Percentiles rank a stretch among this genome's conserved stretches.
These are phyloP conservation scores for rat (Rattus norvegicus) DNA, from an alignment of 2,113 vertebrate genomes.

Conservation along the genomic window DNA sequence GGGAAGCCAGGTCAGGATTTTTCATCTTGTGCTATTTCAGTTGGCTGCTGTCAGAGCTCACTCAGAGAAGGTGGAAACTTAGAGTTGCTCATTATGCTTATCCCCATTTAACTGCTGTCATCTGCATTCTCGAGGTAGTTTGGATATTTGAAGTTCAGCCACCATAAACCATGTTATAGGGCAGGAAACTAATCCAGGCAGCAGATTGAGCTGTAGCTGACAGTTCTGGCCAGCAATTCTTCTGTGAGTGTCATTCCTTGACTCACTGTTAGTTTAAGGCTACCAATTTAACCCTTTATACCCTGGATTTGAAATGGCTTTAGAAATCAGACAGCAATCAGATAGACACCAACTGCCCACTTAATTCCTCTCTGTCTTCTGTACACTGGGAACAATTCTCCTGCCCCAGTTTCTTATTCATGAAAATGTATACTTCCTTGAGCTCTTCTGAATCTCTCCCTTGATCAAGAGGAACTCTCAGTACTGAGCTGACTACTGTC, in stretches of 20 bases:
- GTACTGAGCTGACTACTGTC: neutral
- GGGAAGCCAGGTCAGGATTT: neutral
- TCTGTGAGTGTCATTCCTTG: constrained; percentile 1
- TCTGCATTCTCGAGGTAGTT: constrained; percentile 63
- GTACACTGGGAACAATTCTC: neutral
- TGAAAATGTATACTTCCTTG: neutral
- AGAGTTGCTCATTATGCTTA: neutral
- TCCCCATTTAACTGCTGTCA: constrained; percentile 21
- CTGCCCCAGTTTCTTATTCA: neutral
- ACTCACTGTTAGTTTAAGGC: neutral
- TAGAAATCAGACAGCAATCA: neutral
- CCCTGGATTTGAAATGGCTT: neutral
- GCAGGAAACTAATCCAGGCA: constrained; percentile 27
- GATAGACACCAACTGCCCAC: neutral
- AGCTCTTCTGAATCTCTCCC: neutral
- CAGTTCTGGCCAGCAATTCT: neutral
- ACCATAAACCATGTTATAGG: constrained; percentile 58
- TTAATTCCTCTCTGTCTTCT: neutral
- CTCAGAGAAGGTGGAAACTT: neutral
- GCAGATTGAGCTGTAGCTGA: neutral
- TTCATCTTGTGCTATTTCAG: neutral
- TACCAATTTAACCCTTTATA: neutral
- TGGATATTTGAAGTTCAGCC: constrained; percentile 52
- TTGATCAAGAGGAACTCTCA: neutral
- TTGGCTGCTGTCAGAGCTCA: neutral